Evolutionary conservation across 2,113 vertebrate genomes (phyloP).

Genomic region (Podocnemis expansa): DNA sequence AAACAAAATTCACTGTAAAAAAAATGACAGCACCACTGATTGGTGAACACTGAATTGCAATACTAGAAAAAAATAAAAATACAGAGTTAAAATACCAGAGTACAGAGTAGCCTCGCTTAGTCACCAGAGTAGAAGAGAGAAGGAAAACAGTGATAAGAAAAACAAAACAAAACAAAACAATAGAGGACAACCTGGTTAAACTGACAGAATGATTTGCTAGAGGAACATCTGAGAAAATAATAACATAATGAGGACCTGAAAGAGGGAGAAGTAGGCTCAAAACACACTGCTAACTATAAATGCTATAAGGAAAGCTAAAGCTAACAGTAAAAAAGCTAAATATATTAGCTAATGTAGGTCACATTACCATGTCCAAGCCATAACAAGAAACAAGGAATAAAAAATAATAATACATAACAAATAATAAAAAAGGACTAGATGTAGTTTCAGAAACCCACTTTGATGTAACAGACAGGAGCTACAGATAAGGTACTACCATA

Average conservation of each 20-base stretch:
- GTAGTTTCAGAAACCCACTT: background rate
- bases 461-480: background rate
- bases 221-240: slow-evolving; percentile 6
- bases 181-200: background rate
- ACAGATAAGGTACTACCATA: background rate
- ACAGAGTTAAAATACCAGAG: background rate
- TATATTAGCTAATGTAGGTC: background rate
- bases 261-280: background rate
- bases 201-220: background rate
- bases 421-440: background rate
- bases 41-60: background rate
- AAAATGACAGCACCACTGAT: background rate
- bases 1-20: background rate
- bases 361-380: background rate
- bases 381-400: background rate
- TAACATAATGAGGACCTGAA: background rate
- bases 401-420: no score
- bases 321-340: background rate
- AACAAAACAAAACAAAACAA: no score
- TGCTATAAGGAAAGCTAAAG: background rate
- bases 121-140: background rate
- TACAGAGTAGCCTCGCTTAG: background rate
- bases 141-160: background rate
- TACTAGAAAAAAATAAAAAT: background rate
- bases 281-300: background rate